phyloP scores from a whole-genome alignment of 2,797 vertebrate species.

The Takifugu ocellatus region DNA sequence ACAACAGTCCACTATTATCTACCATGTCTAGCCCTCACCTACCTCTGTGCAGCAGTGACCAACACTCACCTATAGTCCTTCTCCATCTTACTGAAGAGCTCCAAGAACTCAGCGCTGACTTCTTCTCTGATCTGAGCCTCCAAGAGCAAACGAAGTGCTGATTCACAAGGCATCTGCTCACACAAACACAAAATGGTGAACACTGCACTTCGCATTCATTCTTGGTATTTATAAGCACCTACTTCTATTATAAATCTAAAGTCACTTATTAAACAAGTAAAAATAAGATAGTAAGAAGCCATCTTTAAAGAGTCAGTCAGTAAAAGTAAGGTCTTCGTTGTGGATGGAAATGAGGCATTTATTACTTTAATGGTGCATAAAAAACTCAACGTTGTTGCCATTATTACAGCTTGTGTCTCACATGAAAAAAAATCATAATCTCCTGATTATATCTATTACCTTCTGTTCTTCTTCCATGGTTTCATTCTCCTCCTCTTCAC shows the following conservation, averaged over 20 bases:
- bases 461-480: constrained; percentile 60
- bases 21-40: neutral
- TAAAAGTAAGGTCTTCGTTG: too few species aligned
- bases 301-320: too few species aligned
- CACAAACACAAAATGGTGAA: neutral
- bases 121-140: constrained; percentile 89
- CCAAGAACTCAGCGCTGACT: constrained; percentile 81
- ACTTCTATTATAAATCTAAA: too few species aligned
- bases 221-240: too few species aligned
- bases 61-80: constrained; percentile 80
- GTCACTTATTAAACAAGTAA: too few species aligned
- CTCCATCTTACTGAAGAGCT: constrained; percentile 81
- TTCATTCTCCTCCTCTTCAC: constrained; percentile 42
- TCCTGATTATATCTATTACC: constrained; percentile 54
- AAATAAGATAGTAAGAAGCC: too few species aligned
- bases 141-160: constrained; percentile 77
- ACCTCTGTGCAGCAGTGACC: constrained; percentile 1
- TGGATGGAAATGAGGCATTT: too few species aligned
- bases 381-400: too few species aligned
- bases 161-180: constrained; percentile 52
- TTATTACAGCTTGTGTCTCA: too few species aligned
- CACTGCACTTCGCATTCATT: too few species aligned
- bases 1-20: neutral
- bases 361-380: too few species aligned
- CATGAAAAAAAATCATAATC: too few species aligned